phyloP scores from a whole-genome alignment of 64 coral and sea anemone species.

The Acropora tenuis region DNA sequence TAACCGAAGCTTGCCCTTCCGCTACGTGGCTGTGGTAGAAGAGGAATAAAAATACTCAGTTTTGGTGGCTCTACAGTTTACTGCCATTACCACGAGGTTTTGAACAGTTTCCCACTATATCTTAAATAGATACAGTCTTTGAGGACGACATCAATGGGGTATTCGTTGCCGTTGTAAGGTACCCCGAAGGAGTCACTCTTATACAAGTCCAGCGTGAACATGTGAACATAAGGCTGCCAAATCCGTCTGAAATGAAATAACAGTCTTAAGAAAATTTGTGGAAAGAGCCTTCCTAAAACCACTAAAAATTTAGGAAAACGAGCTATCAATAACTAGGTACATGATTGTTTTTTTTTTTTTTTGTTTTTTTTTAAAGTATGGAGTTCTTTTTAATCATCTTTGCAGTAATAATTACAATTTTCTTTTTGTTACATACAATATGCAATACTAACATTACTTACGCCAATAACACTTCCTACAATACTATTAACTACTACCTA shows the following conservation, averaged over 20 bases:
- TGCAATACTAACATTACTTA: too few species aligned
- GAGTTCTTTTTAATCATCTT: too few species aligned
- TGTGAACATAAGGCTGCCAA: slow-evolving; percentile 17
- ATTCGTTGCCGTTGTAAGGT: background rate
- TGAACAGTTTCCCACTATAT: slow-evolving; percentile 6
- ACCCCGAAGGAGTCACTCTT: background rate
- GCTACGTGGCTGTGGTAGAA: background rate
- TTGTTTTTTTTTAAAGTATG: too few species aligned
- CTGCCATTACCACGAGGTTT: slow-evolving; percentile 10
- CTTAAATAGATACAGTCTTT: background rate
- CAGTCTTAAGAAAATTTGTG: too few species aligned
- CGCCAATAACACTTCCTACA: too few species aligned
- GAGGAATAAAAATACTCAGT: background rate
- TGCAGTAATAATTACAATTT: too few species aligned
- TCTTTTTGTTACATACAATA: too few species aligned
- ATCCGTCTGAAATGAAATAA: background rate
- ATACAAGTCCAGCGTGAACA: slow-evolving; percentile 8
- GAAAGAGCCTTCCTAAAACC: too few species aligned
- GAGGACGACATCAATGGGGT: background rate
- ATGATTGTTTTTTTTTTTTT: too few species aligned
- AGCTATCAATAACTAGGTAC: too few species aligned
- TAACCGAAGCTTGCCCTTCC: background rate
- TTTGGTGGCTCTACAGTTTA: slow-evolving; percentile 15
- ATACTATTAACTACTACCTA: too few species aligned
- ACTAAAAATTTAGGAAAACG: too few species aligned